Conservation (phyloP, 2,888 invertebrate genomes). For the Schizotus pectinicornis region DNA sequence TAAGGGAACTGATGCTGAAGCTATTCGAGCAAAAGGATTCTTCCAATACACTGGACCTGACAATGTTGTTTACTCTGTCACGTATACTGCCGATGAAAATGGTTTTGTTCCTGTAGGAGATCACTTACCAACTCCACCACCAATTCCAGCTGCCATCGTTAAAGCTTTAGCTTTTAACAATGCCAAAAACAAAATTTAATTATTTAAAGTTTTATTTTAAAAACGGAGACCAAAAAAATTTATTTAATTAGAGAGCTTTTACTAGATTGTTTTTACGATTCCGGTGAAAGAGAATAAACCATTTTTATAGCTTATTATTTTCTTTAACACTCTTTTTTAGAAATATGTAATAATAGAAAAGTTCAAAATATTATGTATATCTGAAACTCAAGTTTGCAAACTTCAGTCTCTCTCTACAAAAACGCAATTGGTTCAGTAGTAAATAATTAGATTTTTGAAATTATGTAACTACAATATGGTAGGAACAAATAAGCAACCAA, state of each 20-base stretch:
- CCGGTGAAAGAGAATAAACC: no score
- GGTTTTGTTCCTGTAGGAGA: slow-evolving; percentile 65
- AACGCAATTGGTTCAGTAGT: no score
- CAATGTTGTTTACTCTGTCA: slow-evolving; percentile 64
- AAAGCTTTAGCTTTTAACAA: slow-evolving; percentile 68
- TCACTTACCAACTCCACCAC: slow-evolving; percentile 66
- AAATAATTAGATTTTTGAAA: no score
- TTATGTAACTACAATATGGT: no score
- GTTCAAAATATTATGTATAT: no score
- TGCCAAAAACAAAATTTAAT: slow-evolving; percentile 60
- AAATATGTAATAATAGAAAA: no score
- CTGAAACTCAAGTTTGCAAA: no score
- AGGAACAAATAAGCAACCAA: no score
- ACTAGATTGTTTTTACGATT: not conserved
- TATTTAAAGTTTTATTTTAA: not conserved
- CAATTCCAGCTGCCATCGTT: slow-evolving; percentile 71
- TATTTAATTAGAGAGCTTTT: not conserved
- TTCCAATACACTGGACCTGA: slow-evolving; percentile 72
- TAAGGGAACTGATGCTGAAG: slow-evolving; percentile 62
- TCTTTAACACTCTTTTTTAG: no score
- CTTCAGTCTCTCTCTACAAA: no score
- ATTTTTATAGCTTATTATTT: no score
- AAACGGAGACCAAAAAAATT: not conserved
- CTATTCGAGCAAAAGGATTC: slow-evolving; percentile 69
- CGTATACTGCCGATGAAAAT: slow-evolving; percentile 68